Evolutionary conservation across 2,888 invertebrate species (phyloP).

Genomic region (Xestoiulus laeticollis): DNA sequence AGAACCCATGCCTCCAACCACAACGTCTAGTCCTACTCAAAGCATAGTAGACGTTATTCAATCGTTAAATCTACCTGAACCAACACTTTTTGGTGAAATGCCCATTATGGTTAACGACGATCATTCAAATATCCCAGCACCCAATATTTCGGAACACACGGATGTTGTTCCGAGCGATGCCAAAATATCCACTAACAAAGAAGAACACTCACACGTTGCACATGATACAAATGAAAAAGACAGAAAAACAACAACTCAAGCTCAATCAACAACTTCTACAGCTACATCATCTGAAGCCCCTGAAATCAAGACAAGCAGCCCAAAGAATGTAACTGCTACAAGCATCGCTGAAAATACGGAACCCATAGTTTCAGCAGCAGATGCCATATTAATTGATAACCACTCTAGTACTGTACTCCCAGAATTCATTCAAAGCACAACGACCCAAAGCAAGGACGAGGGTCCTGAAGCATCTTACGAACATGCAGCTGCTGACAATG

Average conservation of each 20-base stretch:
- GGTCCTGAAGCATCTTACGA: slow-evolving; percentile 33
- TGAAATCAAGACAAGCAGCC: background rate
- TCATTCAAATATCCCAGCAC: background rate
- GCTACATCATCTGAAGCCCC: background rate
- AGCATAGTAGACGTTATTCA: slow-evolving; percentile 44
- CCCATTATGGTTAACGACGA: slow-evolving; percentile 15
- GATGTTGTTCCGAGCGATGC: background rate
- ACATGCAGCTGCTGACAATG: background rate
- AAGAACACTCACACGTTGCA: background rate
- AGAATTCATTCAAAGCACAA: background rate
- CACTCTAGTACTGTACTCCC: background rate
- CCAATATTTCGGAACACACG: background rate
- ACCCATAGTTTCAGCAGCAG: slow-evolving; percentile 15
- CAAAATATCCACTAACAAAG: background rate
- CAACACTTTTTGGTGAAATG: slow-evolving; percentile 31
- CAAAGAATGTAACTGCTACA: background rate
- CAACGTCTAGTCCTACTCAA: slow-evolving; percentile 8
- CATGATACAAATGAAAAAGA: background rate
- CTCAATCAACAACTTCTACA: background rate
- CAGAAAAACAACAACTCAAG: background rate
- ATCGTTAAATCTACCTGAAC: slow-evolving; percentile 27
- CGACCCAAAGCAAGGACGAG: background rate
- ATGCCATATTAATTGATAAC: background rate
- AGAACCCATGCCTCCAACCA: background rate
- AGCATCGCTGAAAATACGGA: background rate